Base-by-base conservation (phyloP, 2,888 invertebrate species). In the Cartodere bifasciata region DNA sequence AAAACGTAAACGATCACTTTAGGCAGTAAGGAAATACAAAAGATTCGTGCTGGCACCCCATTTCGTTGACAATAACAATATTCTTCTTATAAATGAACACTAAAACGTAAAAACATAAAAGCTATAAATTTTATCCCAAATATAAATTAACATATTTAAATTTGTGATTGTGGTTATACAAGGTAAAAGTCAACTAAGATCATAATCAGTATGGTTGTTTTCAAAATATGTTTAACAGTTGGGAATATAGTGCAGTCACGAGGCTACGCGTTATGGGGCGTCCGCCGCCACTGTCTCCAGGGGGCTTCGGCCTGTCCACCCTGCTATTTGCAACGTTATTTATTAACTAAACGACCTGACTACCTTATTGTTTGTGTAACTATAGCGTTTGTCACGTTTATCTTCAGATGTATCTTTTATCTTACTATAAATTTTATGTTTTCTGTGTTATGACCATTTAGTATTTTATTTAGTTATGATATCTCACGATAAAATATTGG, bases 361-460 rank as follows among this genome's bases (percentile, higher is more conserved):
- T 58, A 56, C 57, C 53, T 57, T 55, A 58, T 60, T 60, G 58
- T 60, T 58, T 56, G 58, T 54, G 55, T 55, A 56, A 58, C 58
- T 55, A 56, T 55, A 56, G 55, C 56, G 56, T 59, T 56, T 57
- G 57, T 58, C 57, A 58, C 52, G 49, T 44, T 55, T 60, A 60
- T 60, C 60, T 57, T 52, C 53, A 50, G 48, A 53, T 58, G 58
- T 58, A 56, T 58, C 56, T 56, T 55, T 55, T 58, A 57, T 58
- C 57, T 58, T 50, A n/a, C 51, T 55, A 55, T 56, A 56, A 57
- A 58, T 58, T 58, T 58, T 56, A 50, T 56, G 56, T 57, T 58
- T 55, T 58, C 57, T 56, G 50, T 56, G 56, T 57, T 58, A 55
- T 55, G 50, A 50, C 50, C 52, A 48, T 58, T 55, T 53, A 53